phyloP scores from a whole-genome alignment of 2,888 invertebrate genomes.

The Notodonta ziczac region DNA sequence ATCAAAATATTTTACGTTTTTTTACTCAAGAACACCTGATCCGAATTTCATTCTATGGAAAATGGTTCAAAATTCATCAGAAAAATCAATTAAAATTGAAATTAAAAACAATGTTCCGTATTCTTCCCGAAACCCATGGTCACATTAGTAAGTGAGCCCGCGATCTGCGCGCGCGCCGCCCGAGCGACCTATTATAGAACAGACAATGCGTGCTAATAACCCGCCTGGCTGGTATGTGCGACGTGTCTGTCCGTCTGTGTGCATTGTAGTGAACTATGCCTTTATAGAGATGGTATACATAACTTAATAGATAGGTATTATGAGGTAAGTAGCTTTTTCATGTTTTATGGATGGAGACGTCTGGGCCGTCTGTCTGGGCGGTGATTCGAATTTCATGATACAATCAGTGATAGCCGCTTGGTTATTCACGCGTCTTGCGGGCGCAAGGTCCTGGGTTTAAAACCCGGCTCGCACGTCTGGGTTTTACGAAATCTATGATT shows the following conservation, averaged over 20 bases:
- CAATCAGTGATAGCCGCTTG: too few species aligned
- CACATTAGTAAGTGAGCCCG: conserved; percentile 22
- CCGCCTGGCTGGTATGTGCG: conserved; percentile 57
- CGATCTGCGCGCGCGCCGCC: conserved; percentile 52
- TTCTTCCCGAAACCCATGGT: conserved; percentile 9
- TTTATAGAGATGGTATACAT: neutral
- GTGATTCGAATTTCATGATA: neutral
- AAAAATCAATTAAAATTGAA: too few species aligned
- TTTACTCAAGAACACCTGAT: too few species aligned
- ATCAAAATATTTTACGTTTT: too few species aligned
- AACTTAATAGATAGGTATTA: neutral
- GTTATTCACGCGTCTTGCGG: too few species aligned
- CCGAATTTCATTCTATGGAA: too few species aligned
- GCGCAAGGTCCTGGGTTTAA: too few species aligned
- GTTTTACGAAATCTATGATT: too few species aligned
- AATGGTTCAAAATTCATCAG: too few species aligned
- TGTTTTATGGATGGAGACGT: neutral
- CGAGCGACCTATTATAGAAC: conserved; percentile 63
- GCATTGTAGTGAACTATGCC: conserved; percentile 23
- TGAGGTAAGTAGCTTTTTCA: too few species aligned
- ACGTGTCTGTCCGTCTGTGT: conserved; percentile 6
- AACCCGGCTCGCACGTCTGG: too few species aligned
- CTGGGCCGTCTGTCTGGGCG: neutral
- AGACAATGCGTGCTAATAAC: conserved; percentile 79
- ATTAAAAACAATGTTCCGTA: conserved; percentile 3